phyloP scores from a whole-genome alignment of 2,888 invertebrate genomes.

The Rhingia campestris region DNA sequence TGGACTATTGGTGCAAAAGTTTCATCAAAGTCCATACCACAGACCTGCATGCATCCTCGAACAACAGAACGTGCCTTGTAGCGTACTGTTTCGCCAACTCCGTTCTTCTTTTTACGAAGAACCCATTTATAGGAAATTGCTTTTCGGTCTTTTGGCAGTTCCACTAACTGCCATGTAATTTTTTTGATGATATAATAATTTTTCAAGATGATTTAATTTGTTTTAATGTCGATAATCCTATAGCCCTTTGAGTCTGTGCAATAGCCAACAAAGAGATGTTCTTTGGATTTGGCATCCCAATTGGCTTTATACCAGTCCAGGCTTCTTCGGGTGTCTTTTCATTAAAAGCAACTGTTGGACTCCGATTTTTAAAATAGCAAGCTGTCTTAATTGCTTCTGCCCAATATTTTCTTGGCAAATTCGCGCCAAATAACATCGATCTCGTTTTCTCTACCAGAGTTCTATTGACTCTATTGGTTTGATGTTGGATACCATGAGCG shows the following conservation, averaged over 20 bases:
- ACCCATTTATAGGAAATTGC: slow-evolving; percentile 19
- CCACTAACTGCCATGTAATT: slow-evolving; percentile 8
- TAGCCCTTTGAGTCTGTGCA: background rate
- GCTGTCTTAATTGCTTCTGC: too few species aligned
- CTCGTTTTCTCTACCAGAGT: too few species aligned
- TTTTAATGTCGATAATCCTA: background rate
- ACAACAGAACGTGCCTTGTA: slow-evolving; percentile 21
- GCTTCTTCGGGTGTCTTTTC: too few species aligned
- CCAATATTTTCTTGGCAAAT: too few species aligned
- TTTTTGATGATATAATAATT: background rate
- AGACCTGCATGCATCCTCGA: slow-evolving; percentile 8
- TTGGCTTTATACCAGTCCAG: background rate
- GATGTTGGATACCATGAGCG: too few species aligned
- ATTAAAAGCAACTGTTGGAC: background rate
- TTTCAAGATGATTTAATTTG: background rate
- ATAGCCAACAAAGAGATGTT: slow-evolving; percentile 3
- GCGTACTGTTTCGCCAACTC: slow-evolving; percentile 28
- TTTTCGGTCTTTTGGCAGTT: slow-evolving; percentile 6
- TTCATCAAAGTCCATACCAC: slow-evolving; percentile 13
- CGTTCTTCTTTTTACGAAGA: too few species aligned
- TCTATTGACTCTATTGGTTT: too few species aligned
- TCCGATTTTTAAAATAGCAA: too few species aligned
- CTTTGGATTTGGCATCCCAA: background rate
- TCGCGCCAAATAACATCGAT: too few species aligned
- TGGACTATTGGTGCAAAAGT: too few species aligned